These are phyloP conservation scores for Hemitrygon akajei DNA, from an alignment of 2,797 vertebrate species.

Conservation along the genomic window DNA sequence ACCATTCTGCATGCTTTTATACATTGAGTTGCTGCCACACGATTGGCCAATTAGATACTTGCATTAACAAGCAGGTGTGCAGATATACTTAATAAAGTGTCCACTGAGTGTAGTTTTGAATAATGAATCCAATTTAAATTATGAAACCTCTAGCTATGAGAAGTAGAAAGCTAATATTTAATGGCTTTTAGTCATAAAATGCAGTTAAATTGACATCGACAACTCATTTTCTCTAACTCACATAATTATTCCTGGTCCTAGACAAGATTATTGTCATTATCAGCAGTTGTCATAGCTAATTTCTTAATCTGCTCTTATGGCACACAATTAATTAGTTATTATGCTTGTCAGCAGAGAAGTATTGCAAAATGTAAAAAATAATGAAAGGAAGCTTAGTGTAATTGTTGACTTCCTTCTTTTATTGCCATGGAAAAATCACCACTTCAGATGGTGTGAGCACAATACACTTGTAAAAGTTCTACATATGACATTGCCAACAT, in stretches of 20 bases:
- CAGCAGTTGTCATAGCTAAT: background rate
- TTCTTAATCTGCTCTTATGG: background rate
- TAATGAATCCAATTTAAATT: background rate
- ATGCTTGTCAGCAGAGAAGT: background rate
- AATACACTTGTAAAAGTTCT: background rate
- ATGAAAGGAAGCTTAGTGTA: background rate
- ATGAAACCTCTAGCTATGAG: background rate
- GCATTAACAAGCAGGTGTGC: too few species aligned
- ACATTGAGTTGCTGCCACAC: too few species aligned
- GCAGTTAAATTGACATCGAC: background rate
- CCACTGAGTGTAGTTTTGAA: background rate
- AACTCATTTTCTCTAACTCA: background rate
- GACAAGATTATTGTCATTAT: background rate
- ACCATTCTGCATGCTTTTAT: too few species aligned
- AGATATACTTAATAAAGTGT: too few species aligned
- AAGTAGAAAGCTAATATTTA: background rate
- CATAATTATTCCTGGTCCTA: background rate
- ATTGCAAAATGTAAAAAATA: background rate
- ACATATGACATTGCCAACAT: background rate
- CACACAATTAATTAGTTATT: conserved; percentile 15
- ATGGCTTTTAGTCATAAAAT: background rate
- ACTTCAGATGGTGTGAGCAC: background rate
- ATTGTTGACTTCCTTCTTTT: background rate
- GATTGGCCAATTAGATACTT: too few species aligned
- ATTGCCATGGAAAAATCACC: background rate